Evolutionary conservation across 2,113 vertebrate genomes (phyloP).

Genomic region (Clarias gariepinus): DNA sequence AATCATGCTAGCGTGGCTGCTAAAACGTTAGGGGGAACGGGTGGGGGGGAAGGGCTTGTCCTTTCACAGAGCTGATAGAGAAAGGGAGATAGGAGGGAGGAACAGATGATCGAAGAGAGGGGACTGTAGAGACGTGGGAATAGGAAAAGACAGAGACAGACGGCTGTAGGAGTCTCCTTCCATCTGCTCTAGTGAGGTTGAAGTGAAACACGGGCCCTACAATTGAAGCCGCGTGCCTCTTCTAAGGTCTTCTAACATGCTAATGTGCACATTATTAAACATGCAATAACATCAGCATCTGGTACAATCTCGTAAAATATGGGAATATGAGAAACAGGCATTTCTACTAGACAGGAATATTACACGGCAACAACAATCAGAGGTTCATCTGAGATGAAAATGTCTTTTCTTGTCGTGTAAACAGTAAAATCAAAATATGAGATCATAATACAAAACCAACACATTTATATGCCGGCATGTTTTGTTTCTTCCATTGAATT

Average conservation of each 20-base stretch:
- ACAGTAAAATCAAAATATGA: neutral
- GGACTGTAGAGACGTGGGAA: neutral
- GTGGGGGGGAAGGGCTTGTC: neutral
- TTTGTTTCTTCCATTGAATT: neutral
- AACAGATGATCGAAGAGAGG: conserved; percentile 7
- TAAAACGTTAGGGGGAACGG: neutral
- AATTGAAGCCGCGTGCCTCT: neutral
- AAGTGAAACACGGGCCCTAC: neutral
- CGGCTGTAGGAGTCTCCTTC: conserved; percentile 6
- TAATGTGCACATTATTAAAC: conserved; percentile 12
- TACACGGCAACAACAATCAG: neutral
- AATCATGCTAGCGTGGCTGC: conserved; percentile 21
- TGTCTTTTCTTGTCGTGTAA: neutral
- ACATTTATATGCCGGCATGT: neutral
- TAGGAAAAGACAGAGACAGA: neutral
- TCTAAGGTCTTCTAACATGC: neutral
- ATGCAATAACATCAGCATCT: conserved; percentile 7
- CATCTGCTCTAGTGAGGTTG: conserved; percentile 23
- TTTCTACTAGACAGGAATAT: neutral
- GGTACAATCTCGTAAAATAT: neutral
- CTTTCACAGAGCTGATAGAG: neutral
- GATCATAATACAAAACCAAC: neutral
- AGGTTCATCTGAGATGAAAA: neutral
- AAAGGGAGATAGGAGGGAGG: neutral
- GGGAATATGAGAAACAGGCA: neutral